Base-by-base conservation (phyloP, 92 coral and sea anemone species). In the Palythoa grandis region DNA sequence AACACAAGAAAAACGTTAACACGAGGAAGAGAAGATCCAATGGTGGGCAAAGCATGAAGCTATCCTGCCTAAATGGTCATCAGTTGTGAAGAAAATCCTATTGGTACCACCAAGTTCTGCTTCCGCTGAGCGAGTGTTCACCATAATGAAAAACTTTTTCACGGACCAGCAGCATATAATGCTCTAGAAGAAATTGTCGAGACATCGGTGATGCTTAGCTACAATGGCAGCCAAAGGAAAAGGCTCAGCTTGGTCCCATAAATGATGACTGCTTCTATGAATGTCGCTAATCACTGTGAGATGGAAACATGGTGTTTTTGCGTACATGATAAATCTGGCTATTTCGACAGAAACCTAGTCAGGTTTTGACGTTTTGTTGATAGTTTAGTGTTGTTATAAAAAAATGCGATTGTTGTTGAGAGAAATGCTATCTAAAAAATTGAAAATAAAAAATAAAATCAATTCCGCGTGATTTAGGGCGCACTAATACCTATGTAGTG, bases 211-310 rank as follows among this genome's bases (percentile, higher is more conserved):
- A 69, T 69, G 43, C 37, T 24, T 22, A 23, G 43, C 15, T 69
- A 69, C 74, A 69, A 69, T 69, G 74, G 43, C 37, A 69, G 20
- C 35, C 37, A 69, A 37, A 69, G 74, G 74, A 24, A 58, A 16
- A 16, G 65, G 22, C 65, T 58, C 7, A 58, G 65, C 65, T 58
- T 58, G 19, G 22, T 58, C 65, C 65, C 65, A 12, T 16, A 4
- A 58, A 13, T 16, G 22, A 58, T 58, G 65, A 15, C 65, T 58
- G 22, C n/a, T 15, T 58, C 19, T 58, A 58, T 13, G 14, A 5
- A 58, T 58, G 65, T 3, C 65, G 14, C 65, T 58, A 58, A 15
- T 16, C 22, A 15, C 22, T 58, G 14, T 58, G 22, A 58, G 2
- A 58, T 43, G 5, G 48, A 43, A 4, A 43, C 65, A 58, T 6